Conservation (phyloP, 2,888 invertebrate genomes). For the Stegophylla sp. region DNA sequence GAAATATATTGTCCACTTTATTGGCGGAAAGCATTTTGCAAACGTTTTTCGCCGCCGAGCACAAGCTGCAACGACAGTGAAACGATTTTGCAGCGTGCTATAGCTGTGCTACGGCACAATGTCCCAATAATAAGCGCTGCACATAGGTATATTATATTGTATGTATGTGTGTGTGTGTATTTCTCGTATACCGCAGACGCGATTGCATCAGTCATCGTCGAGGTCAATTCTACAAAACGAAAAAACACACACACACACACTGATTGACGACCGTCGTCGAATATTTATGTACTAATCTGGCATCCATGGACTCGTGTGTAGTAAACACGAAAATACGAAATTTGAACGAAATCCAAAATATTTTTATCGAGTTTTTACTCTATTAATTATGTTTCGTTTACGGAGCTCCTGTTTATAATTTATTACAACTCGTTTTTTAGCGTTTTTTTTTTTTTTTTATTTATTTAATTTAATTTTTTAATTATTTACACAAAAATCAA, state of each 20-base stretch:
- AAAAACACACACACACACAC: background rate
- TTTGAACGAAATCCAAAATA: too few species aligned
- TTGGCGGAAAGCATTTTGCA: conserved; percentile 27
- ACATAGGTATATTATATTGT: too few species aligned
- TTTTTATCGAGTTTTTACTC: too few species aligned
- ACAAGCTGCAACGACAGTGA: background rate
- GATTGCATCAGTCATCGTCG: background rate
- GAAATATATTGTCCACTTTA: conserved; percentile 43
- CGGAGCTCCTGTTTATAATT: too few species aligned
- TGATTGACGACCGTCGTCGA: background rate
- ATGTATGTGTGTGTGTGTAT: too few species aligned
- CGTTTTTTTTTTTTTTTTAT: too few species aligned
- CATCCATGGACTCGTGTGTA: too few species aligned
- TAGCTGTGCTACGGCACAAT: background rate
- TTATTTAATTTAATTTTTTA: too few species aligned
- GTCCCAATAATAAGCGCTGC: background rate
- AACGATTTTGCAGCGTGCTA: background rate
- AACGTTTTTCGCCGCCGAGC: background rate
- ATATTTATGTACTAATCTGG: background rate
- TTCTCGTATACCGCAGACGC: background rate
- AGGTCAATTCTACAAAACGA: background rate
- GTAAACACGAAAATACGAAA: too few species aligned
- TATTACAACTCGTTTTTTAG: too few species aligned
- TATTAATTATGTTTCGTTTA: too few species aligned
- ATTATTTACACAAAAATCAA: too few species aligned